Percentiles rank a stretch among this genome's conserved stretches.
Conservation (phyloP, 2,888 invertebrate species). For the Erynnis tages region DNA sequence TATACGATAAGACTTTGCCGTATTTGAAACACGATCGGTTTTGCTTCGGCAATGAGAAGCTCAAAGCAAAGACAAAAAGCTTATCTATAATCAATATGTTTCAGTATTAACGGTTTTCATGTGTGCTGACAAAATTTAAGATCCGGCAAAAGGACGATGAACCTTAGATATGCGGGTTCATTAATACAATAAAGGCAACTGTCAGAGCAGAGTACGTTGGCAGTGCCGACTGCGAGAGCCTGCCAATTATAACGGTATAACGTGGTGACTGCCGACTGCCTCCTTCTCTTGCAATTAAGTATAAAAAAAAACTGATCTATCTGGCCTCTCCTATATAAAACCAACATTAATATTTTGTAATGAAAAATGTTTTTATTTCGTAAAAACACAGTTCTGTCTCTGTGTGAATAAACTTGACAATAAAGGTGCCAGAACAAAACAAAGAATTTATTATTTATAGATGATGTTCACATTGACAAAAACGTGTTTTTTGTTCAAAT, state of each 20-base stretch:
- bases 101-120: not conserved
- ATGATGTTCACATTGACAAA: conserved; percentile 30
- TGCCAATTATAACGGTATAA: conserved; percentile 48
- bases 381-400: too few relatives aligned
- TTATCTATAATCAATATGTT: not conserved
- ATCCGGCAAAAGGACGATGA: conserved; percentile 51
- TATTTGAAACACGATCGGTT: not conserved
- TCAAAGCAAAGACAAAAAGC: not conserved
- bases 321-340: not conserved
- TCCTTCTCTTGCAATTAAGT: conserved; percentile 12
- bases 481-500: conserved; percentile 39
- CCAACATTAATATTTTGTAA: not conserved
- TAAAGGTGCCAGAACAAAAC: too few relatives aligned
- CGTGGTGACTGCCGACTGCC: conserved; percentile 12
- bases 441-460: not conserved
- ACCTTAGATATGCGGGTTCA: conserved; percentile 56
- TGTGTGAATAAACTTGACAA: too few relatives aligned
- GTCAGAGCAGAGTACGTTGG: conserved; percentile 37
- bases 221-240: conserved; percentile 39
- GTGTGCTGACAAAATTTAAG: conserved; percentile 36
- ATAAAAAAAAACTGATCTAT: not conserved
- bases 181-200: conserved; percentile 58
- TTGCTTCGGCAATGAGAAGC: too few relatives aligned
- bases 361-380: too few relatives aligned
- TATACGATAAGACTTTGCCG: not conserved